Conservation (phyloP, 2,113 vertebrate species). For the Trematomus loennbergii region DNA sequence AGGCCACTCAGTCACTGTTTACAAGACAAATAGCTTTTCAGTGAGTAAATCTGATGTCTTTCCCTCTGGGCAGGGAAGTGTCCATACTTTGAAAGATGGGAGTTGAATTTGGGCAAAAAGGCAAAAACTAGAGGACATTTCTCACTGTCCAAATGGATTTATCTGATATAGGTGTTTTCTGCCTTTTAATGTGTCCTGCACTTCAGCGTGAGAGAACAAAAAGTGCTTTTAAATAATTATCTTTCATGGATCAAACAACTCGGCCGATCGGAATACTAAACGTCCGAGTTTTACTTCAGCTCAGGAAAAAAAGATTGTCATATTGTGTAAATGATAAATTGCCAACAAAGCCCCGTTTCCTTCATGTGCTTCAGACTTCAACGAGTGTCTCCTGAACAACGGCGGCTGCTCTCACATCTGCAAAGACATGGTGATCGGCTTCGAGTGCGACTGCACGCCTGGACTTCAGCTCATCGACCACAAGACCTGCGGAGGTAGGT, state of each 20-base stretch:
- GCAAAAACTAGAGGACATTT: not conserved
- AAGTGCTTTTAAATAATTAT: constrained; percentile 46
- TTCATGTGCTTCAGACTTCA: constrained; percentile 84
- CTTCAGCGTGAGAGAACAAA: not conserved
- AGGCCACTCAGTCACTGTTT: not conserved
- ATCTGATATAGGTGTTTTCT: constrained; percentile 9
- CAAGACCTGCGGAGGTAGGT: constrained; percentile 93
- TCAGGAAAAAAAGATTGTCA: not conserved
- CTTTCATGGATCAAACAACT: constrained; percentile 46
- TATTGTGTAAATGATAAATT: too few relatives aligned
- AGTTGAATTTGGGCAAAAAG: not conserved
- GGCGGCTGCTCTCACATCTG: constrained; percentile 98
- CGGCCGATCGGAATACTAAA: constrained; percentile 29
- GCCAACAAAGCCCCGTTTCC: not conserved
- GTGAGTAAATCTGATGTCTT: not conserved
- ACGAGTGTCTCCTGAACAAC: constrained; percentile 95
- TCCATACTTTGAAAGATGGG: not conserved
- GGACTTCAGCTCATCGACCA: constrained; percentile 94
- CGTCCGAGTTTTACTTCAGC: not conserved
- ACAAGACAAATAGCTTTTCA: not conserved
- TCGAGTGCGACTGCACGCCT: constrained; percentile 94
- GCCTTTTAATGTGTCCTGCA: not conserved
- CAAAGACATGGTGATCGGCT: constrained; percentile 92
- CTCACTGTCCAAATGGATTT: not conserved
- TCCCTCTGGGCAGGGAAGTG: not conserved